A percentile compares a stretch with the other conserved stretches of the same genome.
phyloP scores from a whole-genome alignment of 2,113 vertebrate species.

The Pyrgilauda ruficollis region DNA sequence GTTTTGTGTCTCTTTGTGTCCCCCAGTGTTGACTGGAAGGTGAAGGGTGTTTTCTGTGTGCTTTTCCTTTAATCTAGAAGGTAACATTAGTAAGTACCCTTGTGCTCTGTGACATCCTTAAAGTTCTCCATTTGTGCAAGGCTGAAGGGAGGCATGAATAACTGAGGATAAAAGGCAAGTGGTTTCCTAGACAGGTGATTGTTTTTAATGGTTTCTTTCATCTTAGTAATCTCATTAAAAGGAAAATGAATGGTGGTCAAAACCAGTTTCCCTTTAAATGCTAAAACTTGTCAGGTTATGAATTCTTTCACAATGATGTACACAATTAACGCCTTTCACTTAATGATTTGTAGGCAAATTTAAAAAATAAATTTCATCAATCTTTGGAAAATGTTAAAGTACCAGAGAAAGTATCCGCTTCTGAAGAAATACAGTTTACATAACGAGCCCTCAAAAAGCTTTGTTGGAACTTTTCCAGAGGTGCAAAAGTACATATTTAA shows the following conservation, averaged over 20 bases:
- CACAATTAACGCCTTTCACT: not conserved
- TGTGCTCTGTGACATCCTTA: not conserved
- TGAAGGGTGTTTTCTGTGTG: not conserved
- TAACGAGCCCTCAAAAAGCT: not conserved
- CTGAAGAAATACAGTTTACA: not conserved
- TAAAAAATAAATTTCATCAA: not conserved
- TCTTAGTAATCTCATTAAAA: not conserved
- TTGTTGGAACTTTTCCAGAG: not conserved
- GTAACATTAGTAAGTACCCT: not conserved
- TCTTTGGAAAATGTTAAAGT: not conserved
- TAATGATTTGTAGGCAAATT: not conserved
- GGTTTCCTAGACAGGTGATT: not conserved
- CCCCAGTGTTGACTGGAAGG: not conserved
- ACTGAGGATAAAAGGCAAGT: not conserved
- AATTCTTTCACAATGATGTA: not conserved
- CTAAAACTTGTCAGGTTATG: not conserved
- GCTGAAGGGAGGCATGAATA: not conserved
- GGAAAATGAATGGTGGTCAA: not conserved
- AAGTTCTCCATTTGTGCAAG: not conserved
- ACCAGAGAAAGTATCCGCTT: not conserved
- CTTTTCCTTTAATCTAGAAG: not conserved
- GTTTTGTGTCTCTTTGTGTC: not conserved
- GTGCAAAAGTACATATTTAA: not conserved
- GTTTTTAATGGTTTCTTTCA: not conserved
- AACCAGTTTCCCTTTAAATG: not conserved